Conservation (phyloP, 1,140 invertebrate genomes). For the Panagrolaimus sp. region DNA sequence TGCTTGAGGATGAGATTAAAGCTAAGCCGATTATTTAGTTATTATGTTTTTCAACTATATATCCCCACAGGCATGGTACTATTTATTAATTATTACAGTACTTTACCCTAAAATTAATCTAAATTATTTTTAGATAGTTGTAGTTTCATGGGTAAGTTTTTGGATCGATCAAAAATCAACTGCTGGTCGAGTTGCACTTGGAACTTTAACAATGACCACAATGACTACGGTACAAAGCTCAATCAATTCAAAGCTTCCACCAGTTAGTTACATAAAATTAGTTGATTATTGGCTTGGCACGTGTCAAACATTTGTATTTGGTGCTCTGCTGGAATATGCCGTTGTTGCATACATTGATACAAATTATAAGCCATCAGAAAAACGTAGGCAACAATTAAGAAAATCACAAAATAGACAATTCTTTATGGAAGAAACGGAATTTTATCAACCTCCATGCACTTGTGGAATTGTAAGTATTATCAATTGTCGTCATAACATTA, state of each 20-base stretch:
- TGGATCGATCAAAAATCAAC: slow-evolving; percentile 42
- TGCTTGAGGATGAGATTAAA: slow-evolving; percentile 41
- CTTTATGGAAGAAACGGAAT: neutral
- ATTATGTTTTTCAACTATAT: slow-evolving; percentile 44
- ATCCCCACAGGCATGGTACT: slow-evolving; percentile 8
- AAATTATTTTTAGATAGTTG: slow-evolving; percentile 31
- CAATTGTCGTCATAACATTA: neutral
- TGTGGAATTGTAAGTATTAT: neutral
- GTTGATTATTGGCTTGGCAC: slow-evolving; percentile 82
- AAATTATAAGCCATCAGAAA: slow-evolving; percentile 17
- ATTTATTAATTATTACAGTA: neutral
- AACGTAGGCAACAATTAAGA: slow-evolving; percentile 20
- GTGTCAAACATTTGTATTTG: slow-evolving; percentile 43
- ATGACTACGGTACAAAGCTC: slow-evolving; percentile 43
- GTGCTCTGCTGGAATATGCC: slow-evolving; percentile 42
- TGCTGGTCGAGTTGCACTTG: slow-evolving; percentile 41
- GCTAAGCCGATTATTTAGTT: slow-evolving; percentile 35
- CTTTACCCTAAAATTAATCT: slow-evolving; percentile 20
- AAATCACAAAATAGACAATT: slow-evolving; percentile 13
- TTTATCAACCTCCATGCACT: slow-evolving; percentile 12
- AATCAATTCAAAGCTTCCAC: slow-evolving; percentile 84
- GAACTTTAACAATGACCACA: slow-evolving; percentile 36
- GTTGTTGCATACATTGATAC: slow-evolving; percentile 40
- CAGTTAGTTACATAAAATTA: slow-evolving; percentile 69
- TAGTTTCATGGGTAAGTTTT: slow-evolving; percentile 31